Evolutionary conservation across 2,888 invertebrate genomes (phyloP).

Genomic region (Hirtodrosophila trivittata): DNA sequence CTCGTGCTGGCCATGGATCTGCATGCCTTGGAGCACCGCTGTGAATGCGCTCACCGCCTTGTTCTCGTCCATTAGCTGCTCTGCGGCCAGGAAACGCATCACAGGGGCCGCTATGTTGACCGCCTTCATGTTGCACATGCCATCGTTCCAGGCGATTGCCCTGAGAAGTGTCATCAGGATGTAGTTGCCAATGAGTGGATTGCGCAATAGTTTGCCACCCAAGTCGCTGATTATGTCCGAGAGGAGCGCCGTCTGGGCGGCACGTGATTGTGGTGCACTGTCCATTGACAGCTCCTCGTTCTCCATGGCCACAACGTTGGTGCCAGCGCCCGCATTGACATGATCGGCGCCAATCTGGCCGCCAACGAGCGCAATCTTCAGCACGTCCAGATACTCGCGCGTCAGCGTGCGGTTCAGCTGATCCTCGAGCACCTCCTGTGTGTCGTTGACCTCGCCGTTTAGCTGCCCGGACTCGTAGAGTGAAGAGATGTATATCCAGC

Average conservation of each 20-base stretch:
- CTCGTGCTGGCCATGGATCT: constrained; percentile 95
- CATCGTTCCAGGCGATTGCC: constrained; percentile 94
- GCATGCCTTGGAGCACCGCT: constrained; percentile 91
- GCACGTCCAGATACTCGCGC: constrained; percentile 93
- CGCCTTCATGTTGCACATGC: constrained; percentile 92
- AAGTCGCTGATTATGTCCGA: constrained; percentile 92
- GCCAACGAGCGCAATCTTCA: constrained; percentile 90
- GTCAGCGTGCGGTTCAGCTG: constrained; percentile 93
- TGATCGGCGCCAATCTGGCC: constrained; percentile 85
- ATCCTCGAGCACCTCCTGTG: constrained; percentile 92
- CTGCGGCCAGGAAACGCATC: constrained; percentile 87
- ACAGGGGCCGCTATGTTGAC: constrained; percentile 89
- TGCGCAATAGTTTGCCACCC: constrained; percentile 89
- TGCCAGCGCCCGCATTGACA: constrained; percentile 44
- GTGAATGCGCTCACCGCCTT: constrained; percentile 90
- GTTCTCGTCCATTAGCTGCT: constrained; percentile 87
- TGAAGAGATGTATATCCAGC: constrained; percentile 92
- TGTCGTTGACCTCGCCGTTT: constrained; percentile 88
- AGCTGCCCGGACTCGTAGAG: constrained; percentile 90
- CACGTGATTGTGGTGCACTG: constrained; percentile 85
- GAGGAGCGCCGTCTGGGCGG: constrained; percentile 84
- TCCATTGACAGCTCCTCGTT: constrained; percentile 89
- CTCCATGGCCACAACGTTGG: constrained; percentile 85
- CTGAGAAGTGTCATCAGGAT: constrained; percentile 87
- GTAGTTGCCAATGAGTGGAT: constrained; percentile 87